These are phyloP conservation scores for Baronia brevicornis DNA, from an alignment of 2,888 invertebrate genomes.

Conservation along the genomic window DNA sequence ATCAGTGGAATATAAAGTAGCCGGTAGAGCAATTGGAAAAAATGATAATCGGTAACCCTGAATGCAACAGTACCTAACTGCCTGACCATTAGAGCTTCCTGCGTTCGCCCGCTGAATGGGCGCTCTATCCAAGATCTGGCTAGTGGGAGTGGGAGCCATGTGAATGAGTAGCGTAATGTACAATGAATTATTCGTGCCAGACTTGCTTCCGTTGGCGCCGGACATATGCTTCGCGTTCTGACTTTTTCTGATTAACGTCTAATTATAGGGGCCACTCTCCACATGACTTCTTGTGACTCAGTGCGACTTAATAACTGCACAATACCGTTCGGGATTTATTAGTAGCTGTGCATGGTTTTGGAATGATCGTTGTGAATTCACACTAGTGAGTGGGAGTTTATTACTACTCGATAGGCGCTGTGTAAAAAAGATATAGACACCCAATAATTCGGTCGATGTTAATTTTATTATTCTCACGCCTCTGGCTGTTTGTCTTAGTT, in stretches of 20 bases:
- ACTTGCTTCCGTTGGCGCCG: constrained; percentile 64
- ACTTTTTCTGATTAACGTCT: constrained; percentile 70
- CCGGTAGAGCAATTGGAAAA: no score
- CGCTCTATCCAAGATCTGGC: constrained; percentile 33
- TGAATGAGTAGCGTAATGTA: constrained; percentile 55
- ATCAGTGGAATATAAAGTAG: no score
- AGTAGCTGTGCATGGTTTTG: constrained; percentile 35
- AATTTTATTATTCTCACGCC: no score
- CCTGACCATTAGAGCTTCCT: constrained; percentile 61
- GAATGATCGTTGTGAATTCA: constrained; percentile 29
- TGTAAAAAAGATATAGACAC: constrained; percentile 8
- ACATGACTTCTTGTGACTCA: constrained; percentile 64
- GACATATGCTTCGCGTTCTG: constrained; percentile 53
- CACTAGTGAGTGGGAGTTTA: constrained; percentile 28
- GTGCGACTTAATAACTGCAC: constrained; percentile 43
- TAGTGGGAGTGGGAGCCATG: constrained; percentile 40
- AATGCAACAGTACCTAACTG: constrained; percentile 39
- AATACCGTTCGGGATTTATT: constrained; percentile 44
- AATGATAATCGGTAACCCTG: constrained; percentile 58
- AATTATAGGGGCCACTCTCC: constrained; percentile 65
- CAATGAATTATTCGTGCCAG: constrained; percentile 65
- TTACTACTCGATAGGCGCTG: constrained; percentile 14
- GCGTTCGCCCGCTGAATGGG: constrained; percentile 47
- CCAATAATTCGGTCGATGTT: constrained; percentile 3
- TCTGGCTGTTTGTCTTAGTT: no score